phyloP scores from a whole-genome alignment of 1,140 invertebrate species.

The Drosophila parvula region DNA sequence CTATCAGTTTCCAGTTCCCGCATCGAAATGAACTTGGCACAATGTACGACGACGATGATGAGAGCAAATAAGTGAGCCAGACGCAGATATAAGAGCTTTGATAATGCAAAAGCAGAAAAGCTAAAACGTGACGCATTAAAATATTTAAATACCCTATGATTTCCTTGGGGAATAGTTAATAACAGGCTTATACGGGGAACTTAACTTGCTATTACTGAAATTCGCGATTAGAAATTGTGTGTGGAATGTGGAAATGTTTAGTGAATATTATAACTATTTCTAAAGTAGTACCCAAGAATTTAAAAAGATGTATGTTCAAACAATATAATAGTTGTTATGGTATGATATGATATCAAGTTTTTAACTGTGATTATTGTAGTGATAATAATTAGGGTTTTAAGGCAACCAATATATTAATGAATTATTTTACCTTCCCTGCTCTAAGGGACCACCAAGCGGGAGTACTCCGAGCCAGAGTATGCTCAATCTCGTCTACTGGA shows the following conservation, averaged over 20 bases:
- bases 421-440: not conserved
- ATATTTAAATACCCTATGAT: not conserved
- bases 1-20: conserved; percentile 31
- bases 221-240: too few species aligned
- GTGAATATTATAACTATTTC: too few species aligned
- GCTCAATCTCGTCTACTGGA: conserved; percentile 7
- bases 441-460: conserved; percentile 1
- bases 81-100: conserved; percentile 35
- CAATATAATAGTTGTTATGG: too few species aligned
- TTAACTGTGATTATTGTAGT: too few species aligned
- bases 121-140: not conserved
- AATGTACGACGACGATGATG: conserved; percentile 10
- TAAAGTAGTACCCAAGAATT: too few species aligned
- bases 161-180: not conserved
- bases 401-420: not conserved
- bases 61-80: conserved; percentile 13
- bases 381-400: too few species aligned
- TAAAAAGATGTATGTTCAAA: too few species aligned
- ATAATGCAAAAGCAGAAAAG: conserved; percentile 44
- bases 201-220: too few species aligned
- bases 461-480: conserved; percentile 22
- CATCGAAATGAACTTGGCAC: conserved; percentile 27
- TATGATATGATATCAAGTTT: too few species aligned
- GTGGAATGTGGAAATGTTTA: not conserved
- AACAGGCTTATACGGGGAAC: not conserved